Percentiles rank a stretch among this genome's conserved stretches.
Conservation (phyloP, 2,113 vertebrate genomes). For the Strix uralensis region DNA sequence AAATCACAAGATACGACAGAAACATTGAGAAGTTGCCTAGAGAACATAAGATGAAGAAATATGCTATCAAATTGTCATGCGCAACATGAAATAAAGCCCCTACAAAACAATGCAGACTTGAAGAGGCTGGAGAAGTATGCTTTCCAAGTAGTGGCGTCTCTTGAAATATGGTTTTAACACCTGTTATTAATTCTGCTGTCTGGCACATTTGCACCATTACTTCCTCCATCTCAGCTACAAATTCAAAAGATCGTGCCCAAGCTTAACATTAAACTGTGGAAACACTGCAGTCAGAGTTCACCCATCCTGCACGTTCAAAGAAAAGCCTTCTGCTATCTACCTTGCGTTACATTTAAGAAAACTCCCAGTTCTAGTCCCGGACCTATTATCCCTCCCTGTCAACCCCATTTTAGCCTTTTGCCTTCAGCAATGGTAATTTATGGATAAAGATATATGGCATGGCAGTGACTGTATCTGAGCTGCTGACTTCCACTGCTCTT, state of each 20-base stretch:
- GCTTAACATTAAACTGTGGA: slow-evolving; percentile 27
- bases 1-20: background rate
- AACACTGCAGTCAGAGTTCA: slow-evolving; percentile 6
- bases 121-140: background rate
- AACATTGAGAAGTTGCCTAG: background rate
- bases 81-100: slow-evolving; percentile 22
- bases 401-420: slow-evolving; percentile 15
- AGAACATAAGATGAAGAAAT: slow-evolving; percentile 13
- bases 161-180: slow-evolving; percentile 13
- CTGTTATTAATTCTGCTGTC: slow-evolving; percentile 29
- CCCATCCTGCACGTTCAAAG: background rate
- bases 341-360: background rate
- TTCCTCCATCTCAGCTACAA: background rate
- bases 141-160: background rate
- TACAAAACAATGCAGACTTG: slow-evolving; percentile 3
- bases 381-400: background rate
- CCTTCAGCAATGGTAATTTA: slow-evolving; percentile 12
- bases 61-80: background rate
- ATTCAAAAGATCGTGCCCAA: background rate
- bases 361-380: slow-evolving; percentile 35
- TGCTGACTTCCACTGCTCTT: background rate
- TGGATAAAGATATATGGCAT: background rate
- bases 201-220: background rate
- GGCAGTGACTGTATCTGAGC: background rate
- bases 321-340: background rate